Evolutionary conservation across 2,888 invertebrate species (phyloP).

Genomic region (Agrypnus murinus): DNA sequence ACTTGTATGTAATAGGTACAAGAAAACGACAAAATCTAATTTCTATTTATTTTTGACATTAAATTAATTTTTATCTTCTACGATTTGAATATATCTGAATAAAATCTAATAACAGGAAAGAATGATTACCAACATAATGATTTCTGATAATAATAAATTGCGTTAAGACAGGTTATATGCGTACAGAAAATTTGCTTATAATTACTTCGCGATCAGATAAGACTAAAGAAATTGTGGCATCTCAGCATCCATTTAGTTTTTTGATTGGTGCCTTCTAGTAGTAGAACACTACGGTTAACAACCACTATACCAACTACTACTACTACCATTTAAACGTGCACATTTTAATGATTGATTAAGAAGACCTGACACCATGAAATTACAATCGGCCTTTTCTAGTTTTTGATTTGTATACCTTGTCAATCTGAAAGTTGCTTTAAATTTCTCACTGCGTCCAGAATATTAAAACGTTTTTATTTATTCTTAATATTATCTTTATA

Average conservation of each 20-base stretch:
- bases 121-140: too few species aligned
- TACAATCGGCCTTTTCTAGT: not conserved
- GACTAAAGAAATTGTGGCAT: constrained; percentile 12
- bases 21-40: too few species aligned
- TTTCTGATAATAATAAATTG: constrained; percentile 4
- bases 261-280: too few species aligned
- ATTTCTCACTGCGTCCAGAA: constrained; percentile 5
- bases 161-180: constrained; percentile 21
- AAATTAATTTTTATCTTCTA: too few species aligned
- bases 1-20: too few species aligned
- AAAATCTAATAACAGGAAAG: too few species aligned
- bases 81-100: too few species aligned
- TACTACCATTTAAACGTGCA: too few species aligned
- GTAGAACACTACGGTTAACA: too few species aligned
- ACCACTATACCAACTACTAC: too few species aligned
- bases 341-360: constrained; percentile 26
- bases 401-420: constrained; percentile 20
- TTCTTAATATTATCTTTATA: too few species aligned
- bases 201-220: constrained; percentile 15
- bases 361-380: constrained; percentile 24
- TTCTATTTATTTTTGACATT: too few species aligned
- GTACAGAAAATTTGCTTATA: constrained; percentile 19
- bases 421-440: constrained; percentile 13
- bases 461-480: not conserved
- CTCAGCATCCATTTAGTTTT: not conserved